phyloP scores from a whole-genome alignment of 1,140 invertebrate genomes.

The Sycophila sp. region DNA sequence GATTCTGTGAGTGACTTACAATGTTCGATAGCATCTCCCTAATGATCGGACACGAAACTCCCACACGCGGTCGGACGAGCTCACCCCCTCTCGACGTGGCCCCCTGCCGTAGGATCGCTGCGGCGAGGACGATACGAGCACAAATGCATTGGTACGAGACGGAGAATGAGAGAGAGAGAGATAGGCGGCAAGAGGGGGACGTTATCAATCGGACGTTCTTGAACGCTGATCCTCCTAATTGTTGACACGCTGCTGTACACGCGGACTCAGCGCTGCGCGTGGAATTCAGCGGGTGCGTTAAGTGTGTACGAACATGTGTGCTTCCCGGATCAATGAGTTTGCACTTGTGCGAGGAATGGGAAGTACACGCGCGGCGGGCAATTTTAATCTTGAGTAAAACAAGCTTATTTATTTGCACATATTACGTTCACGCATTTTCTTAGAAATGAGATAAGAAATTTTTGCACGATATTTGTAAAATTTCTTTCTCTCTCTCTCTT shows the following conservation, averaged over 20 bases:
- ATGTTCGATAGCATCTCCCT: slow-evolving; percentile 59
- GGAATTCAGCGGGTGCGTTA: slow-evolving; percentile 1
- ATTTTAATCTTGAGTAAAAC: no score
- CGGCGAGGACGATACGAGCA: neutral
- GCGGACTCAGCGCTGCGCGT: slow-evolving; percentile 27
- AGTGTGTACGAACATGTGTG: neutral
- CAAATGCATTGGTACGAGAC: neutral
- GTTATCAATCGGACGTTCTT: slow-evolving; percentile 54
- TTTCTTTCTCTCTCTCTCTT: no score
- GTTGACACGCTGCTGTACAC: slow-evolving; percentile 54
- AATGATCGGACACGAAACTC: slow-evolving; percentile 62
- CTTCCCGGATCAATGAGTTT: no score
- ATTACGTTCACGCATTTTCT: no score
- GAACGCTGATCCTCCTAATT: slow-evolving; percentile 59
- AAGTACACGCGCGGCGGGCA: no score
- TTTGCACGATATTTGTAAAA: no score
- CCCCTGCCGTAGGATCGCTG: no score
- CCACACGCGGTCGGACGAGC: slow-evolving; percentile 44
- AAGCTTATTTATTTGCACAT: no score
- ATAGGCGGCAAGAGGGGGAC: slow-evolving; percentile 38
- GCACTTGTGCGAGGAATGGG: no score
- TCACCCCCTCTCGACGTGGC: neutral
- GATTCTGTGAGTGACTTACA: slow-evolving; percentile 59
- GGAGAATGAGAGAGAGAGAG: neutral
- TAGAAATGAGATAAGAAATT: no score